A percentile compares a stretch with the other conserved stretches of the same genome.
Evolutionary conservation across 2,888 invertebrate genomes (phyloP).

Genomic region (Autographa gamma): DNA sequence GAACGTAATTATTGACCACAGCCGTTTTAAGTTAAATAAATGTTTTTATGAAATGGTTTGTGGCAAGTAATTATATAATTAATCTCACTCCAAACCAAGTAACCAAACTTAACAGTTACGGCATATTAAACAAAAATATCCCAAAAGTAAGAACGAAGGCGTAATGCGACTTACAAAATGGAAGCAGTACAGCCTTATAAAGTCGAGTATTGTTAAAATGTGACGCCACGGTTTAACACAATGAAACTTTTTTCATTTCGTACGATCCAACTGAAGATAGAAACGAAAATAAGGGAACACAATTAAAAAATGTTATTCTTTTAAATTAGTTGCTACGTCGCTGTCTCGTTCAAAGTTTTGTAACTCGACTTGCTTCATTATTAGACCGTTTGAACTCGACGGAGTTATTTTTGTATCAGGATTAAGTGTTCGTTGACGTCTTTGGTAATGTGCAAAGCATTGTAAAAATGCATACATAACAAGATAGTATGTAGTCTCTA

Average conservation of each 20-base stretch:
- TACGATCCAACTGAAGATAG: conserved; percentile 57
- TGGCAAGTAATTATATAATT: too few relatives aligned
- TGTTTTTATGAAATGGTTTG: too few relatives aligned
- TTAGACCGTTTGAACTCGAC: neutral
- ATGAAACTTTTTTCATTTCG: conserved; percentile 79
- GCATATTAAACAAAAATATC: conserved; percentile 37
- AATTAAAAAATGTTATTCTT: conserved; percentile 50
- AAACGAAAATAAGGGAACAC: conserved; percentile 49
- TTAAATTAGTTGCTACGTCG: conserved; percentile 32
- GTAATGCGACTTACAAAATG: conserved; percentile 51
- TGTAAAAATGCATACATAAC: too few relatives aligned
- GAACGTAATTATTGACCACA: too few relatives aligned
- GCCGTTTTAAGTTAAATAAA: too few relatives aligned
- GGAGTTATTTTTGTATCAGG: neutral
- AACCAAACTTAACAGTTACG: conserved; percentile 14
- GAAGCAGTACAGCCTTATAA: conserved; percentile 50
- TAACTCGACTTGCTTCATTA: conserved; percentile 20
- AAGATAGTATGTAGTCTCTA: too few relatives aligned
- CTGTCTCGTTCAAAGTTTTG: conserved; percentile 10
- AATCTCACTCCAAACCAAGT: neutral
- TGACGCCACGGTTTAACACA: conserved; percentile 64
- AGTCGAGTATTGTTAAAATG: conserved; percentile 66
- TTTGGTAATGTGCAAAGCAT: too few relatives aligned
- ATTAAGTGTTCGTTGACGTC: too few relatives aligned
- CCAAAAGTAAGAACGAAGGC: conserved; percentile 30